Conservation (phyloP, 2,797 vertebrate genomes). For the Alectoris magna region DNA sequence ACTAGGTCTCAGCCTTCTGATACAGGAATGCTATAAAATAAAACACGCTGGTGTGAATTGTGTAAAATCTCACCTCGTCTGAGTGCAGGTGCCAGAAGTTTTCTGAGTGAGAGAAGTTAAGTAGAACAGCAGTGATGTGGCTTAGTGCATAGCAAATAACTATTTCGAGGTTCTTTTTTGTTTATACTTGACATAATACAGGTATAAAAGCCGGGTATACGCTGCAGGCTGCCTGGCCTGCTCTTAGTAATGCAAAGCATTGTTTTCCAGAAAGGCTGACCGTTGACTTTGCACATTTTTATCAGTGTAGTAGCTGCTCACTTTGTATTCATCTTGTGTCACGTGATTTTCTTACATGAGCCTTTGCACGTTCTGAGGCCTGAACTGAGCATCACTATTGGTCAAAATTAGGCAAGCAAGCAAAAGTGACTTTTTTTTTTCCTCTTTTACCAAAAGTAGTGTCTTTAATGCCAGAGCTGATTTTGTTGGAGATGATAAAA, state of each 20-base stretch:
- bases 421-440: neutral
- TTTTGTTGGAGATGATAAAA: neutral
- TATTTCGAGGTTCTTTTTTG: neutral
- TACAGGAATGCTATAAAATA: neutral
- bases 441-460: neutral
- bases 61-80: neutral
- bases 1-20: neutral
- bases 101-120: neutral
- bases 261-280: neutral
- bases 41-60: neutral
- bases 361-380: neutral
- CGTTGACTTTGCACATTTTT: neutral
- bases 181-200: neutral
- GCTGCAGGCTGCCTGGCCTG: neutral
- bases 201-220: neutral
- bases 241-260: neutral
- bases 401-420: neutral
- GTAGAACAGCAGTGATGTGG: neutral
- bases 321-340: neutral
- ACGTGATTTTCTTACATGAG: neutral
- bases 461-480: neutral
- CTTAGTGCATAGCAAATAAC: neutral
- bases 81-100: neutral
- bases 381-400: neutral
- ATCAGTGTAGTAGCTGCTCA: neutral